Base-by-base conservation (phyloP, 2,113 vertebrate species). In the Xiphorhynchus elegans region DNA sequence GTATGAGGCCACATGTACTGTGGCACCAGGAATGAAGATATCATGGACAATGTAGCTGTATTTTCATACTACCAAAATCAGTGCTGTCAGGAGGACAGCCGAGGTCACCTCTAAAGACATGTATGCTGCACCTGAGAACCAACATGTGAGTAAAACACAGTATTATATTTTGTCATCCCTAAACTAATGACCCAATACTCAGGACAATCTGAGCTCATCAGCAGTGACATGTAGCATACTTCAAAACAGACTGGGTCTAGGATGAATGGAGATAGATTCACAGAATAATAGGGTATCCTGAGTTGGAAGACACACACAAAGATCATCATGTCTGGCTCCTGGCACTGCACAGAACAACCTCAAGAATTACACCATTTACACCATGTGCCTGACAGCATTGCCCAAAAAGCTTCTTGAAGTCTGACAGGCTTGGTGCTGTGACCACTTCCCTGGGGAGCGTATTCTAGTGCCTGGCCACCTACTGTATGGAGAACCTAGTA, bases 31-130 rank as follows among this genome's bases (percentile, higher is more conserved):
- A 67, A 7, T 23, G 66, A 69, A 58, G 24, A 7, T 28, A 39
- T 78, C 56, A 26, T 0, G 2, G 70, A 9, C 42, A 81, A 29
- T 0, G 0, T 13, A 58, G 0, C 2, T 28, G 17, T 6, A 3
- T 7, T 74, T 9, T 40, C 1, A 0, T 31, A 31, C n/a, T 17
- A 28, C 33, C 18, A 6, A 4, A 7, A 33, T 26, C 82, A 66
- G 56, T 23, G 64, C 17, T 62, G 46, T 6, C 42, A 75, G 35
- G 16, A 80, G 28, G 28, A 76, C 29, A 47, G 33, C 63, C 72
- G 10, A 26, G 23, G 13, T 63, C 28, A 81, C 47, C 50, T 46
- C 60, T 50, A 10, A 68, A 87, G 50, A 37, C 0, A 0, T 17
- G 11, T 7, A 12, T 25, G 10, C 16, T 67, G 16, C n/a, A 28